These are phyloP conservation scores for Temnothorax nylanderi DNA, from an alignment of 1,140 invertebrate genomes.

Conservation along the genomic window DNA sequence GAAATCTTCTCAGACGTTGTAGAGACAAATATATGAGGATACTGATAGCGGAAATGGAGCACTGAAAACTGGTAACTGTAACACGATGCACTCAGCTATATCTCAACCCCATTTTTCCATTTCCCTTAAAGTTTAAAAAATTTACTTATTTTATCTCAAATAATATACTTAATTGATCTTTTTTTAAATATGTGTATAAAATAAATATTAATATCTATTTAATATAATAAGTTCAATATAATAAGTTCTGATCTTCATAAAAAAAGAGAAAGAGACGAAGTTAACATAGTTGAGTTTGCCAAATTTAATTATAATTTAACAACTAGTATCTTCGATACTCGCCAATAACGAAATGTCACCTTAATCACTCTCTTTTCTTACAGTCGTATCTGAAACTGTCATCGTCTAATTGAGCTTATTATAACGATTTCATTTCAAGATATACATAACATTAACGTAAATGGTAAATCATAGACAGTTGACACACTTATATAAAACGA, in stretches of 20 bases:
- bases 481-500: background rate
- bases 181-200: background rate
- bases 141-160: background rate
- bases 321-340: background rate
- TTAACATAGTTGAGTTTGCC: background rate
- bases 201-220: background rate
- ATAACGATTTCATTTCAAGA: background rate
- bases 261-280: background rate
- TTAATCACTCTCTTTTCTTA: background rate
- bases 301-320: constrained; percentile 34
- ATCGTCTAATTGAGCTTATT: background rate
- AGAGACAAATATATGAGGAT: constrained; percentile 16
- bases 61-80: background rate
- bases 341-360: background rate
- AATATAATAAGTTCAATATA: background rate
- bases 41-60: background rate
- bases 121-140: background rate
- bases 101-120: background rate
- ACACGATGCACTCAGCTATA: background rate
- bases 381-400: background rate
- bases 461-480: background rate
- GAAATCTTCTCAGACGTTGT: background rate
- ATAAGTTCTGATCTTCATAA: background rate
- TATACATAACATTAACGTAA: background rate
- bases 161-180: background rate